Percentiles rank a stretch among this genome's conserved stretches.
phyloP scores from a whole-genome alignment of 2,797 vertebrate genomes.

The Pipistrellus pygmaeus region DNA sequence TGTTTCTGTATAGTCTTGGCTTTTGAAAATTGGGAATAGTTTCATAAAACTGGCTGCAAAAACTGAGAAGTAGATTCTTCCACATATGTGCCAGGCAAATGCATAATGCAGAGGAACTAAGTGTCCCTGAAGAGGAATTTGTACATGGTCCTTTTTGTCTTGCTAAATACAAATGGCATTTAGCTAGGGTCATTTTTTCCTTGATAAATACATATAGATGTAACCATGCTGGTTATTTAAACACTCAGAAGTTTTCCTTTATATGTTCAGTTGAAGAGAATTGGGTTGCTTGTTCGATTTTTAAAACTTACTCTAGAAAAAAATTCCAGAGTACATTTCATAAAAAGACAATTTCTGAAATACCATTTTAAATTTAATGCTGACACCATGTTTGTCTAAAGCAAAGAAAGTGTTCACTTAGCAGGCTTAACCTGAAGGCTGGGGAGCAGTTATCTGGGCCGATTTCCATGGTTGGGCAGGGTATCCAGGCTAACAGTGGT shows the following conservation, averaged over 20 bases:
- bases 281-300: constrained; percentile 10
- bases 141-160: not conserved
- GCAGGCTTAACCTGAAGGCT: not conserved
- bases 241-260: not conserved
- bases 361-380: not conserved
- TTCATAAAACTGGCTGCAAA: not conserved
- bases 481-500: not conserved
- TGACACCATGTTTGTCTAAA: not conserved
- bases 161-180: not conserved
- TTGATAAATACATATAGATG: not conserved
- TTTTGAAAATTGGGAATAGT: constrained; percentile 2
- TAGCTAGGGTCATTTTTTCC: not conserved
- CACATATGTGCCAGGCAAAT: not conserved
- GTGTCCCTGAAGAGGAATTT: not conserved
- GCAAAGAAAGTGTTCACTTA: not conserved
- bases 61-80: not conserved
- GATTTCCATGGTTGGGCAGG: not conserved
- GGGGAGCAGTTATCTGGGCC: not conserved
- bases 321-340: not conserved
- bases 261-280: not conserved
- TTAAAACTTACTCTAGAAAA: constrained; percentile 13
- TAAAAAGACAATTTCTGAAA: constrained; percentile 1
- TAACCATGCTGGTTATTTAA: not conserved
- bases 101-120: not conserved
- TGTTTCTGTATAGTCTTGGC: not conserved